phyloP scores from a whole-genome alignment of 2,113 vertebrate genomes.

The Zapus hudsonius region DNA sequence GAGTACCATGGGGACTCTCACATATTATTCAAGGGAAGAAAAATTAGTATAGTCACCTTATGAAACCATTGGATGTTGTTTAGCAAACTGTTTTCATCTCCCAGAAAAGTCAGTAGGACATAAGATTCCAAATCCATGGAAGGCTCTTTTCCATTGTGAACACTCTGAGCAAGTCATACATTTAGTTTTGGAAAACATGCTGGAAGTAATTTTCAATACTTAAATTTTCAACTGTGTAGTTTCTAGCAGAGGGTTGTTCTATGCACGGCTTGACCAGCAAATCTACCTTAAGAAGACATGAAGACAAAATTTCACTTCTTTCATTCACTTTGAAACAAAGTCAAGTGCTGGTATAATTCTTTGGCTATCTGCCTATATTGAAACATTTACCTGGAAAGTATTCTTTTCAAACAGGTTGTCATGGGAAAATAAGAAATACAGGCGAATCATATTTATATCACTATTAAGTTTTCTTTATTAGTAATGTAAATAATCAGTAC shows the following conservation, averaged over 20 bases:
- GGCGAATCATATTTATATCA: slow-evolving; percentile 36
- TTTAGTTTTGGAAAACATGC: neutral
- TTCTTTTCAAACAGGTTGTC: neutral
- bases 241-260: neutral
- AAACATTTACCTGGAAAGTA: neutral
- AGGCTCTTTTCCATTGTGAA: neutral
- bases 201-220: neutral
- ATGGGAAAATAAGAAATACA: slow-evolving; percentile 1
- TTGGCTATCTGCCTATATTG: neutral
- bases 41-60: neutral
- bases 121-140: neutral
- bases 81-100: neutral
- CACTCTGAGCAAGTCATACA: neutral
- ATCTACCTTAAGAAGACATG: neutral
- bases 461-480: slow-evolving; percentile 70
- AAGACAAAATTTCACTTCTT: neutral
- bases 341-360: neutral
- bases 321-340: slow-evolving; percentile 14
- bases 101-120: neutral
- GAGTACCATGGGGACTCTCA: neutral
- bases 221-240: slow-evolving; percentile 31
- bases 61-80: neutral
- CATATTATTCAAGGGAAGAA: neutral
- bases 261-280: neutral
- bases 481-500: neutral